A percentile compares a stretch with the other conserved stretches of the same genome.
Evolutionary conservation across 2,797 vertebrate genomes (phyloP).

Genomic region (Epinephelus coioides): DNA sequence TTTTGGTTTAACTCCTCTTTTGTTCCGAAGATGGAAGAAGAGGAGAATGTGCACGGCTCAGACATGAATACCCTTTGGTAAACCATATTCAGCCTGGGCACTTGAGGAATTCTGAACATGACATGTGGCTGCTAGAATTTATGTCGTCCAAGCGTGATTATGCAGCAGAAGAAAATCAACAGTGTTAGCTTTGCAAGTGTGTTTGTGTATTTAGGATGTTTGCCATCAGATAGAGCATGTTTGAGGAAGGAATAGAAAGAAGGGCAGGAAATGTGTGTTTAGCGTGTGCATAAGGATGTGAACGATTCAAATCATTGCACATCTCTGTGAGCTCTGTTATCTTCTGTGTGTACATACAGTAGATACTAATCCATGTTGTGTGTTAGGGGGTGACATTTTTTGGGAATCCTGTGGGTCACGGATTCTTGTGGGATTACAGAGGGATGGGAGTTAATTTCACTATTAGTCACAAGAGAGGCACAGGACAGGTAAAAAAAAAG

Average conservation of each 20-base stretch:
- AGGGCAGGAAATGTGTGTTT: slow-evolving; percentile 5
- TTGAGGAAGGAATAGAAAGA: slow-evolving; percentile 14
- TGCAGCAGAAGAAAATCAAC: slow-evolving; percentile 31
- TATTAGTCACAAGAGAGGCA: no score
- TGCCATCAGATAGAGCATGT: slow-evolving; percentile 34
- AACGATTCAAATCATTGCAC: slow-evolving; percentile 14
- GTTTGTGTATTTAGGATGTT: slow-evolving; percentile 46
- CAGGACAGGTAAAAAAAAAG: no score
- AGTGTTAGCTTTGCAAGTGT: slow-evolving; percentile 23
- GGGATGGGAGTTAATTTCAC: no score
- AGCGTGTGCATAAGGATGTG: slow-evolving; percentile 2
- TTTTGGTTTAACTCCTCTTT: slow-evolving; percentile 37
- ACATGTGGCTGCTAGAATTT: slow-evolving; percentile 38
- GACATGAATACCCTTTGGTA: slow-evolving; percentile 54
- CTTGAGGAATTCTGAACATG: slow-evolving; percentile 55
- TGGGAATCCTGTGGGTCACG: no score
- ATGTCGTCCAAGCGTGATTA: slow-evolving; percentile 39
- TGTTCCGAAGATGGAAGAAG: slow-evolving; percentile 44
- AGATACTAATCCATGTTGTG: slow-evolving; percentile 15
- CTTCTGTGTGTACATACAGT: slow-evolving; percentile 3
- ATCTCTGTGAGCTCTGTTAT: slow-evolving; percentile 23
- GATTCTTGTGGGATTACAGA: no score
- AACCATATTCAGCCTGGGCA: slow-evolving; percentile 44
- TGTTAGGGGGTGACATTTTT: no score
- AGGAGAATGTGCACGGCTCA: slow-evolving; percentile 24